phyloP scores from a whole-genome alignment of 2,113 vertebrate species.

The Larimichthys polyactis region DNA sequence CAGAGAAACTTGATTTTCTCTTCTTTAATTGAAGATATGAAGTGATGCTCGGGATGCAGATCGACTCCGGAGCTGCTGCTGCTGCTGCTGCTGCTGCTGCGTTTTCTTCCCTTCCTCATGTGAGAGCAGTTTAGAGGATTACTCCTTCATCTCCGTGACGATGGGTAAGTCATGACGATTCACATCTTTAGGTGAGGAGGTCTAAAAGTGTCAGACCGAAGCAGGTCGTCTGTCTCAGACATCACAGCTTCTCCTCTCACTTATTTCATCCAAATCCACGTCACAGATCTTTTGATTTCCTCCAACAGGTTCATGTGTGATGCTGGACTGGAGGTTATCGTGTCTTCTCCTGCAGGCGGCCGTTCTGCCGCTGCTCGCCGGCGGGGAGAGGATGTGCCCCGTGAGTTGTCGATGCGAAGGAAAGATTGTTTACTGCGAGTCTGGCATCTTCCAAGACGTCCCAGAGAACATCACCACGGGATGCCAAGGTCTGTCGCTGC shows the following conservation, averaged over 20 bases:
- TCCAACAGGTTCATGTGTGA: constrained; percentile 77
- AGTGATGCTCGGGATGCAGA: constrained; percentile 50
- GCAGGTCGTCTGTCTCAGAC: constrained; percentile 54
- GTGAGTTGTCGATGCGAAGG: constrained; percentile 94
- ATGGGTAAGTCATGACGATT: constrained; percentile 73
- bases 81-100: constrained; percentile 54
- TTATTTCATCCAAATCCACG: constrained; percentile 29
- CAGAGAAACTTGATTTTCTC: constrained; percentile 66
- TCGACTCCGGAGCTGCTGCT: constrained; percentile 41
- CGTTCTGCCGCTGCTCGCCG: constrained; percentile 84
- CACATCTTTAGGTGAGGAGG: constrained; percentile 16
- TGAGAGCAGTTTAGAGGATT: constrained; percentile 66
- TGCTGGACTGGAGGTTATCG: constrained; percentile 82
- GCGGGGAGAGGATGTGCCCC: constrained; percentile 93
- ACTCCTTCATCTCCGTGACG: constrained; percentile 42
- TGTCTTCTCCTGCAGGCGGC: constrained; percentile 88
- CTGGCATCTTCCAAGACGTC: constrained; percentile 91
- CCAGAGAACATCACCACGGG: constrained; percentile 94
- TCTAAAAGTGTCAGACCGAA: constrained; percentile 55
- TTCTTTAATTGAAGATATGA: constrained; percentile 31
- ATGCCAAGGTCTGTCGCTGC: constrained; percentile 94
- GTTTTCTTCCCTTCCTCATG: neutral
- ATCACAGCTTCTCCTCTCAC: constrained; percentile 44
- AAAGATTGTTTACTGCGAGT: constrained; percentile 98
- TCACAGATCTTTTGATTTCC: constrained; percentile 66